phyloP scores from a whole-genome alignment of 2,797 vertebrate species.

The Myiotriccus ornatus region DNA sequence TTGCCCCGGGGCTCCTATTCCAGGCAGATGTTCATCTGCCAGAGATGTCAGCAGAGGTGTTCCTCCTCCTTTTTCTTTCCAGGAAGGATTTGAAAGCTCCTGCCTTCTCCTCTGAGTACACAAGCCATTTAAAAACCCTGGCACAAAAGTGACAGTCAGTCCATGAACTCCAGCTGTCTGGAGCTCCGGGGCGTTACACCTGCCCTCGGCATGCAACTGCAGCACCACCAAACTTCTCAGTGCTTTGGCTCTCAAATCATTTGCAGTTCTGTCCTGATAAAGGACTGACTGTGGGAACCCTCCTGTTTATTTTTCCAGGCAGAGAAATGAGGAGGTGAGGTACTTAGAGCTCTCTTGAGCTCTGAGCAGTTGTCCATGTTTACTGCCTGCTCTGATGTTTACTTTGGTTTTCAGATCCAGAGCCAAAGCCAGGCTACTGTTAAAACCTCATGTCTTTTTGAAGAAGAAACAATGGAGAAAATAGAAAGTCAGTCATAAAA shows the following conservation, averaged over 20 bases:
- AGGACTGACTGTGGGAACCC: not conserved
- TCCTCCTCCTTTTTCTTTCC: not conserved
- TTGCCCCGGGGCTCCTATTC: not conserved
- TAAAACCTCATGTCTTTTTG: not conserved
- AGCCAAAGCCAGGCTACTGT: not conserved
- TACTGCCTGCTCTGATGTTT: not conserved
- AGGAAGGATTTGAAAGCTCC: not conserved
- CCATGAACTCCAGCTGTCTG: not conserved
- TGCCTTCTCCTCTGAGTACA: not conserved
- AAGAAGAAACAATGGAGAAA: not conserved
- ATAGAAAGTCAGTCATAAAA: not conserved
- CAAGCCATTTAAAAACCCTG: not conserved
- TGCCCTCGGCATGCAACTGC: not conserved
- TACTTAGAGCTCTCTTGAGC: not conserved
- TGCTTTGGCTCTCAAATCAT: not conserved
- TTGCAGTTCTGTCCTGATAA: not conserved
- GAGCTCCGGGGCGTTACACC: not conserved
- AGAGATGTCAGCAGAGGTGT: not conserved
- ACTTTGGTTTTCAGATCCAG: not conserved
- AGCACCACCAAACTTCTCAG: not conserved
- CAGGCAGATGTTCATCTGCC: not conserved
- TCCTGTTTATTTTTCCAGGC: not conserved
- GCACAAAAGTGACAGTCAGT: not conserved
- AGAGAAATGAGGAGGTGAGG: not conserved
- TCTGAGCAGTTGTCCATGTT: rapidly evolving